Evolutionary conservation across 2,888 invertebrate species (phyloP), one percentile per base, ranked within the genome.

Genomic region (Parasteatoda lunata): DNA sequence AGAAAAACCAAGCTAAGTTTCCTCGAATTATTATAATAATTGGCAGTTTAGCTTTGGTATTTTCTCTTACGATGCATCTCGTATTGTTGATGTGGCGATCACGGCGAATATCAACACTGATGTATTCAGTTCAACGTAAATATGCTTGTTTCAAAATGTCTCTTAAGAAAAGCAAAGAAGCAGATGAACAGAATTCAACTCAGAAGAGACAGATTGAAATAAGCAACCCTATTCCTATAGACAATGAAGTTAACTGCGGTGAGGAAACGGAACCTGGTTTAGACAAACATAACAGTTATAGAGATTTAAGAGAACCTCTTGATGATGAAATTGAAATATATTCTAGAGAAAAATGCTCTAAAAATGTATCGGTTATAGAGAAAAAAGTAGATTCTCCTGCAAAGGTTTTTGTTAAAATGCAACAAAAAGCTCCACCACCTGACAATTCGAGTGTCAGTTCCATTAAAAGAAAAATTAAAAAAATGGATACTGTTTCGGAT

Each of bases 301-400:
- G 66, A 68, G 81, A 87, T 77, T n/a, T 87, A 1, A 81, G 73
- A 69, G 86, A 87, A 13, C 82, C 81, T 15, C 13, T 87, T 51
- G 86, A 87, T 69, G 86, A 87, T 4, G 86, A 87, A 76, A 86
- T 86, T 13, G 85, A 81, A 59, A 80, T 86, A 6, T 85, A 80
- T 54, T 48, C 54, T 30, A 65, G 80, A 0, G 75, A 64, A 15
- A 59, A 48, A 49, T 6, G 54, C 4, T 45, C 6, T 9, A 13
- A 49, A 65, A 48, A 59, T 1, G 8, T 6, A 72, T n/a, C 13
- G 7, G 52, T 11, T 13, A 0, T 45, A 8, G 59, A 9, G 5
- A 7, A 66, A 47, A 52, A 66, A 3, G n/a, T 54, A 15, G 48
- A 59, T 5, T 64, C 48, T 49, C 13, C 8, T 6, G 11, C 5